Conservation (phyloP, 2,797 vertebrate genomes). For the Poecilia picta region DNA sequence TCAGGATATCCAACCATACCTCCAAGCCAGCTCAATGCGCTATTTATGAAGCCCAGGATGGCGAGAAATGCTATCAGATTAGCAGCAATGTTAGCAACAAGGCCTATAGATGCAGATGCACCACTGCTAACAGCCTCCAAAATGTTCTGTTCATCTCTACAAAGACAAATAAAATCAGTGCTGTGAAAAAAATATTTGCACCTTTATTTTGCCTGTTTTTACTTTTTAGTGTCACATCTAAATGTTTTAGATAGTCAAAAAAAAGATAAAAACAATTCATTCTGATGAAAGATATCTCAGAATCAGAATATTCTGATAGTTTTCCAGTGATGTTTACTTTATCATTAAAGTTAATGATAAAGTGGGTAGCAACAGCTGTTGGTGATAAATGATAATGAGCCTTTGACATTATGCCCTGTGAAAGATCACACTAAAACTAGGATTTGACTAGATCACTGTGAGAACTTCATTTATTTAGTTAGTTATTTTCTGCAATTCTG, state of each 20-base stretch:
- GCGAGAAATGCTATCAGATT: slow-evolving; percentile 94
- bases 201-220: neutral
- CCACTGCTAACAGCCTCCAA: slow-evolving; percentile 92
- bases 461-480: neutral
- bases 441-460: neutral
- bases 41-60: slow-evolving; percentile 89
- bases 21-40: slow-evolving; percentile 88
- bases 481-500: neutral
- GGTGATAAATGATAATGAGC: neutral
- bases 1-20: slow-evolving; percentile 87
- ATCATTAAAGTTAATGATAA: neutral
- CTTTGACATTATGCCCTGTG: neutral
- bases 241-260: neutral
- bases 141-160: slow-evolving; percentile 89
- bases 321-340: too few species aligned
- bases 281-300: neutral
- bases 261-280: neutral
- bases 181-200: neutral
- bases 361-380: neutral
- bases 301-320: neutral
- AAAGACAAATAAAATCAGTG: neutral
- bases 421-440: neutral
- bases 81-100: slow-evolving; percentile 90
- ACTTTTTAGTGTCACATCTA: neutral
- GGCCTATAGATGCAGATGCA: slow-evolving; percentile 85